Conservation (phyloP, 2,888 invertebrate genomes). For the Standfussiana lucernea region DNA sequence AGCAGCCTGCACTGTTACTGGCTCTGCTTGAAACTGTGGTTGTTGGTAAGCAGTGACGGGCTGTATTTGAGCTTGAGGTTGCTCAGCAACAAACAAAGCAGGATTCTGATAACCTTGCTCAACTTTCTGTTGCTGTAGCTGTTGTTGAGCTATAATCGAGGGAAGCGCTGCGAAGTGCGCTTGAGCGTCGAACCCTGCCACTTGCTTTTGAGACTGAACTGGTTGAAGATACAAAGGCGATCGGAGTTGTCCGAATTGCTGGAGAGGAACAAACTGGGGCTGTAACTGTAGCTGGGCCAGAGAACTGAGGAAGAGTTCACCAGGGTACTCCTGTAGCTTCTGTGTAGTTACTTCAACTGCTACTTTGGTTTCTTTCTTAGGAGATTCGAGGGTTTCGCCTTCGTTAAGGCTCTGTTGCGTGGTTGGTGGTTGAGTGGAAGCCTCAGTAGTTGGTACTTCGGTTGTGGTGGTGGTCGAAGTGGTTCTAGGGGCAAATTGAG, state of each 20-base stretch:
- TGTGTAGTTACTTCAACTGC: slow-evolving; percentile 85
- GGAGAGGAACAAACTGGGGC: slow-evolving; percentile 80
- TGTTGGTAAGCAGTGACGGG: slow-evolving; percentile 62
- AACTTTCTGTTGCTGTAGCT: slow-evolving; percentile 72
- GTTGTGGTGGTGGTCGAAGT: slow-evolving; percentile 65
- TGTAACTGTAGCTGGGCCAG: slow-evolving; percentile 83
- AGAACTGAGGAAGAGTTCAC: slow-evolving; percentile 83
- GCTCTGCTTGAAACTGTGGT: slow-evolving; percentile 61
- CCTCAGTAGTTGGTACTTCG: slow-evolving; percentile 74
- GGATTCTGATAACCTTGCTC: slow-evolving; percentile 71
- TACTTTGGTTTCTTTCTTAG: slow-evolving; percentile 75
- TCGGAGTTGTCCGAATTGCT: slow-evolving; percentile 74
- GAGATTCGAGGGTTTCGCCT: slow-evolving; percentile 77
- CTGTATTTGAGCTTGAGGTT: slow-evolving; percentile 60
- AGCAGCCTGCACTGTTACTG: slow-evolving; percentile 44
- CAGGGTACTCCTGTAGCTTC: slow-evolving; percentile 85
- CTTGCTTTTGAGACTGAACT: slow-evolving; percentile 76
- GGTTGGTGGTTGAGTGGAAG: slow-evolving; percentile 75
- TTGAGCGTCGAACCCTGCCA: slow-evolving; percentile 80
- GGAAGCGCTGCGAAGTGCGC: slow-evolving; percentile 85
- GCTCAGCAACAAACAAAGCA: slow-evolving; percentile 73
- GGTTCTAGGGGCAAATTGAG: slow-evolving; percentile 78
- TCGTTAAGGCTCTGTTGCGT: slow-evolving; percentile 80
- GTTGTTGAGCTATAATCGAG: slow-evolving; percentile 83
- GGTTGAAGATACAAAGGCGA: slow-evolving; percentile 78